Base-by-base conservation (phyloP, 2,888 invertebrate genomes). In the Physocephala rufipes region DNA sequence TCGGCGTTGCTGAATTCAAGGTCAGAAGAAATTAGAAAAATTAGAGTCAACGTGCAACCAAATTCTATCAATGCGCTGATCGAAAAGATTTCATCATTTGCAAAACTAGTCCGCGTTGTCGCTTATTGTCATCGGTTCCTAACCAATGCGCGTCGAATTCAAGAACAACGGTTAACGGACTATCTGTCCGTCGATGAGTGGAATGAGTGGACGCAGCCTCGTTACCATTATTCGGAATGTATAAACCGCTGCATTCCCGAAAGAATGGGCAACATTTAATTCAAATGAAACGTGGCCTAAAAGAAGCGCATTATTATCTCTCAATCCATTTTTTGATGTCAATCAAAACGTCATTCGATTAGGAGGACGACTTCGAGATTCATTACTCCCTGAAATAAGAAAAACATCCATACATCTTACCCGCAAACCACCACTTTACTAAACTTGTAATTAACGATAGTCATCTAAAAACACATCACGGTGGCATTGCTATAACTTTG, bases 41-140 rank as follows among this genome's bases (percentile, higher is more conserved):
- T 58, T 2, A 24, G 16, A 21, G 7, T 59, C 26, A 59, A 59
- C 9, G 28, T 59, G 24, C 24, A 24, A 59, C 24, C 59, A n/a
- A 24, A 21, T 26, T n/a, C 24, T 59, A 59, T 59, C 59, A 59
- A 26, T 2, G 21, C 55, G 55, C n/a, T 65, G 16, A 66, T 51
- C 19, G 66, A 66, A 16, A 53, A 28, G 21, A 24, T 53, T 53
- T 66, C 66, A 30, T 67, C 67, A 30, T 67, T 28, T 53, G 16
- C 66, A 24, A 21, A 51, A 26, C 36, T 66, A 1, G 26, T 66
- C 47, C 66, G 66, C 13, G 66, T 66, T 49, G 26, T 66, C 30
- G 51, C 30, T 53, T 66, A 66, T 26, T 66, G 66, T 53, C 66
- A 64, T 45, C 64, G 64, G 5, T 64, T 64, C 28, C 21, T 49